phyloP scores from a whole-genome alignment of 1,140 invertebrate genomes.

The Brachionus paranguensis region DNA sequence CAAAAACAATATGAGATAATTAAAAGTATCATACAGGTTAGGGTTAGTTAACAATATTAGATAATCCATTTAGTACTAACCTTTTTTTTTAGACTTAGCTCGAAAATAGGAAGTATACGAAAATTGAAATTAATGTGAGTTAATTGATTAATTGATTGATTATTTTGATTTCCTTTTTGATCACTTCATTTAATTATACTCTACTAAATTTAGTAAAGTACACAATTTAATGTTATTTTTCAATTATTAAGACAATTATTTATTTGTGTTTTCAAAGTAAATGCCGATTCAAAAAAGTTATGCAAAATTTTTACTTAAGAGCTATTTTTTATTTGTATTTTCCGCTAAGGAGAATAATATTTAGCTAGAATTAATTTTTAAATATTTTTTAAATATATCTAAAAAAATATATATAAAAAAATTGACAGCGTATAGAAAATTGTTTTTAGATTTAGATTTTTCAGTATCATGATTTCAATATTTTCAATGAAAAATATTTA shows the following conservation, averaged over 20 bases:
- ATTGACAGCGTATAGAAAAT: no score
- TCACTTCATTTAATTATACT: slow-evolving; percentile 24
- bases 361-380: no score
- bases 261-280: neutral
- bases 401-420: no score
- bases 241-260: neutral
- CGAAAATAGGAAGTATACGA: neutral
- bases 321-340: no score
- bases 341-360: no score
- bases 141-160: slow-evolving; percentile 39
- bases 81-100: neutral
- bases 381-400: no score
- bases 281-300: no score
- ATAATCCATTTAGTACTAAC: slow-evolving; percentile 37
- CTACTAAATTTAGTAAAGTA: neutral
- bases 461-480: no score
- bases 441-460: no score
- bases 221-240: neutral
- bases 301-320: no score
- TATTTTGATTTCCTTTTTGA: slow-evolving; percentile 12
- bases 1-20: slow-evolving; percentile 21
- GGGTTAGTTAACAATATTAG: neutral
- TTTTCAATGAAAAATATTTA: no score
- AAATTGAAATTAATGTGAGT: neutral
- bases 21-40: slow-evolving; percentile 26